Conservation (phyloP, 2,888 invertebrate genomes). For the Oxycera nigricornis region DNA sequence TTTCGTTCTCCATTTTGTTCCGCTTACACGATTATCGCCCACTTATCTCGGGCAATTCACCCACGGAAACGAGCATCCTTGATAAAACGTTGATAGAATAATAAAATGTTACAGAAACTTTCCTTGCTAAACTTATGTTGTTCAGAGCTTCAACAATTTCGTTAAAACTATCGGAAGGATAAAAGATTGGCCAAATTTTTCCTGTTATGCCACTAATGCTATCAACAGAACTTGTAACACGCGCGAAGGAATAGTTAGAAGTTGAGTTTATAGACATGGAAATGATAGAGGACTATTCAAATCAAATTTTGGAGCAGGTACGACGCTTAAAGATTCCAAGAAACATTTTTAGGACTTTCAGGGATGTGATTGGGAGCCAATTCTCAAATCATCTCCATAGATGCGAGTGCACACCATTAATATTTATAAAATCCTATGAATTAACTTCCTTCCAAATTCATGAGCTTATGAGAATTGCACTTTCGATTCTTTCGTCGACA, state of each 20-base stretch:
- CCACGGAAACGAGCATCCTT: slow-evolving; percentile 39
- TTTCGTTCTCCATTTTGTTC: slow-evolving; percentile 35
- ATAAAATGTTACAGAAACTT: slow-evolving; percentile 40
- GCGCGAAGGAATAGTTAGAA: not conserved
- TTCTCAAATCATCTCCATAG: too few relatives aligned
- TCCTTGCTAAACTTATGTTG: not conserved
- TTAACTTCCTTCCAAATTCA: too few relatives aligned
- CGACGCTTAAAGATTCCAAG: too few relatives aligned
- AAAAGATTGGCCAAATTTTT: slow-evolving; percentile 45
- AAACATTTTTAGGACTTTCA: too few relatives aligned
- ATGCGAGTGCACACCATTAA: too few relatives aligned
- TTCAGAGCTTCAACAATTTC: not conserved
- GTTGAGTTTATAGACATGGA: too few relatives aligned
- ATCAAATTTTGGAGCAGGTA: too few relatives aligned
- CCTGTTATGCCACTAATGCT: slow-evolving; percentile 32
- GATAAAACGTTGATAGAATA: slow-evolving; percentile 46
- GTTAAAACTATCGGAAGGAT: slow-evolving; percentile 36
- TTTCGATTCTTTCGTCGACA: not conserved
- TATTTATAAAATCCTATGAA: too few relatives aligned
- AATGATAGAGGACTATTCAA: too few relatives aligned
- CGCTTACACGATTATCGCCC: slow-evolving; percentile 48
- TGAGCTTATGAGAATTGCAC: not conserved
- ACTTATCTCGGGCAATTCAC: slow-evolving; percentile 42
- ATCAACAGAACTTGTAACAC: not conserved
- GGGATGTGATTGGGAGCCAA: too few relatives aligned